Conservation (phyloP, 2,888 invertebrate species). For the Cosmorhoe ocellata region DNA sequence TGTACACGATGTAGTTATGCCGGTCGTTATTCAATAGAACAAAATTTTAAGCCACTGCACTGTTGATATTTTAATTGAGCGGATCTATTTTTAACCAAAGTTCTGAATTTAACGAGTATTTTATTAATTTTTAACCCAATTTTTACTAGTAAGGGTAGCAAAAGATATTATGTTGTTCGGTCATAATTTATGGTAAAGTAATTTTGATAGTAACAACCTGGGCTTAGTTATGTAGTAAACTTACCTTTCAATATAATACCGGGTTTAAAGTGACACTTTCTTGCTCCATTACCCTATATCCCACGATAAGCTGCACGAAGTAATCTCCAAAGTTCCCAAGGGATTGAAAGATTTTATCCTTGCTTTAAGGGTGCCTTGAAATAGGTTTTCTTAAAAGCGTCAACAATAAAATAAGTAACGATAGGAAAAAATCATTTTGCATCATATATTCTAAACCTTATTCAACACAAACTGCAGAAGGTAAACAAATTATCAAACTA, state of each 20-base stretch:
- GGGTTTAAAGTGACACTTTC: constrained; percentile 22
- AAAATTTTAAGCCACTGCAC: neutral
- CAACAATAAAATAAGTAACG: too few relatives aligned
- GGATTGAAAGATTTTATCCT: constrained; percentile 22
- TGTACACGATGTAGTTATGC: neutral
- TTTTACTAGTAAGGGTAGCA: too few relatives aligned
- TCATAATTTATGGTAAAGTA: neutral
- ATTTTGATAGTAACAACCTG: constrained; percentile 12
- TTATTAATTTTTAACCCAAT: too few relatives aligned
- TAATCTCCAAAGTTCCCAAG: constrained; percentile 23
- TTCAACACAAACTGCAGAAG: neutral
- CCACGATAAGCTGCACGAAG: constrained; percentile 23
- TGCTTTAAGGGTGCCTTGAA: constrained; percentile 12
- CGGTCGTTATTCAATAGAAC: constrained; percentile 2
- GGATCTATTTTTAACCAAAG: neutral
- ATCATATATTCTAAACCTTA: too few relatives aligned
- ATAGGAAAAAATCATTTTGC: too few relatives aligned
- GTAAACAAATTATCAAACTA: neutral
- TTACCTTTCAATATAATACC: constrained; percentile 21
- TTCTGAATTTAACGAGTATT: neutral
- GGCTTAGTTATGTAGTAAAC: constrained; percentile 13
- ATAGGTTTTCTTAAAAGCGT: constrained; percentile 2
- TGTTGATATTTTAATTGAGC: neutral
- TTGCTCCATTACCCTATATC: constrained; percentile 22
- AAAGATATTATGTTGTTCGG: too few relatives aligned